Evolutionary conservation across 1,140 invertebrate genomes (phyloP).

Genomic region (Coenobita brevimanus): DNA sequence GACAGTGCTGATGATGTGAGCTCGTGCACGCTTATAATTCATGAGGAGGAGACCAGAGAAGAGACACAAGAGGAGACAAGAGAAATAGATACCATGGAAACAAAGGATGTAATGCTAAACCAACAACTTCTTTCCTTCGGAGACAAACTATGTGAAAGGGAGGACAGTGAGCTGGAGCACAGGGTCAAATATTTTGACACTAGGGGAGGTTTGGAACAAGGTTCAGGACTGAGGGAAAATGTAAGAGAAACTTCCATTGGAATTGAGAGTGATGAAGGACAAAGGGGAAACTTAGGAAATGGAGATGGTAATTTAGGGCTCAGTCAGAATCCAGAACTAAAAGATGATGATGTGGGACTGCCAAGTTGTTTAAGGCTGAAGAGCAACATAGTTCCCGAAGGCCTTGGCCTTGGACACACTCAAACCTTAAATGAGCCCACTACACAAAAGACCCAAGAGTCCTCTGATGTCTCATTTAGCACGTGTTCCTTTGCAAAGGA

Average conservation of each 20-base stretch:
- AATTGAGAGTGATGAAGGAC: too few species aligned
- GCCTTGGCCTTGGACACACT: background rate
- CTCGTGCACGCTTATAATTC: conserved; percentile 55
- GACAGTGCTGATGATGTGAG: conserved; percentile 50
- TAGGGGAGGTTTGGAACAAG: too few species aligned
- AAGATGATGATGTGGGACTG: too few species aligned
- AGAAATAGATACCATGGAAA: background rate
- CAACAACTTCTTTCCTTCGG: background rate
- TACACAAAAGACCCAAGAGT: background rate
- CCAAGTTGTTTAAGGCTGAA: too few species aligned
- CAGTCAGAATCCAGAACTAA: too few species aligned
- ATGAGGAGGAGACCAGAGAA: conserved; percentile 47
- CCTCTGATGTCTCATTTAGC: background rate
- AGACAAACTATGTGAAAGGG: background rate
- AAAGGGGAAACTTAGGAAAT: background rate
- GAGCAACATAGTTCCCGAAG: too few species aligned
- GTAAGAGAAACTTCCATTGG: too few species aligned
- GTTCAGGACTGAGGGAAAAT: too few species aligned
- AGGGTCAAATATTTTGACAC: too few species aligned
- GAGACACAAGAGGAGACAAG: conserved; percentile 8
- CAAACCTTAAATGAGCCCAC: background rate
- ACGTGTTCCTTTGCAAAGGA: conserved; percentile 28
- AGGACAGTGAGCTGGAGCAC: background rate
- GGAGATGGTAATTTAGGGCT: background rate
- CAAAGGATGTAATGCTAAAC: background rate